These are phyloP conservation scores for Halcyon senegalensis DNA, from an alignment of 2,113 vertebrate genomes.

Conservation along the genomic window DNA sequence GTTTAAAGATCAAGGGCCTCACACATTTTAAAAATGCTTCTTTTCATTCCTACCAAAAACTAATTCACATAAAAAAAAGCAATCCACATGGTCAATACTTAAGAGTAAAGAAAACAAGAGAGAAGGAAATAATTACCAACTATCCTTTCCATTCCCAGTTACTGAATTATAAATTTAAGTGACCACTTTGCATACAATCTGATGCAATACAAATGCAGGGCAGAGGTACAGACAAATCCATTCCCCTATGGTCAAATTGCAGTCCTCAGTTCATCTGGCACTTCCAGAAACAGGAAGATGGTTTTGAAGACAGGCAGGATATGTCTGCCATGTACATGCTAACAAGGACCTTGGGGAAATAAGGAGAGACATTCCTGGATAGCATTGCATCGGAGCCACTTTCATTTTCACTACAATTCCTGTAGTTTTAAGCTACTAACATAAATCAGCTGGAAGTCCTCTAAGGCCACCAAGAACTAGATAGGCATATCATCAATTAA, in stretches of 20 bases:
- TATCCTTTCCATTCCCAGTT: neutral
- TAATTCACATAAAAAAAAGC: neutral
- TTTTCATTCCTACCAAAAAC: neutral
- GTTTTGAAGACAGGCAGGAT: neutral
- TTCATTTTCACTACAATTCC: neutral
- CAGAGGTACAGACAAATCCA: neutral
- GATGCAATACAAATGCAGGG: neutral
- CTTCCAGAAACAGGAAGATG: neutral
- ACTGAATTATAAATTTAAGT: neutral
- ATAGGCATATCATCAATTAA: neutral
- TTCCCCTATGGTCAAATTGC: neutral
- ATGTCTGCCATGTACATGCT: neutral
- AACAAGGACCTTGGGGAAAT: neutral
- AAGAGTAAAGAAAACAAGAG: neutral
- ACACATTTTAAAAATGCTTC: neutral
- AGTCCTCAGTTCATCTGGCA: neutral
- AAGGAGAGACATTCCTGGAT: neutral
- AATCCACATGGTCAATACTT: neutral
- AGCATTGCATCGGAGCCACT: neutral
- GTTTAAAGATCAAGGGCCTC: neutral
- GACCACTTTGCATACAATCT: rapidly evolving
- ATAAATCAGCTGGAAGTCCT: neutral
- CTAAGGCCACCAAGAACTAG: neutral
- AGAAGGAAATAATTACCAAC: neutral
- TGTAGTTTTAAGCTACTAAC: neutral